phyloP scores from a whole-genome alignment of 2,797 vertebrate genomes.

The Notolabrus celidotus region DNA sequence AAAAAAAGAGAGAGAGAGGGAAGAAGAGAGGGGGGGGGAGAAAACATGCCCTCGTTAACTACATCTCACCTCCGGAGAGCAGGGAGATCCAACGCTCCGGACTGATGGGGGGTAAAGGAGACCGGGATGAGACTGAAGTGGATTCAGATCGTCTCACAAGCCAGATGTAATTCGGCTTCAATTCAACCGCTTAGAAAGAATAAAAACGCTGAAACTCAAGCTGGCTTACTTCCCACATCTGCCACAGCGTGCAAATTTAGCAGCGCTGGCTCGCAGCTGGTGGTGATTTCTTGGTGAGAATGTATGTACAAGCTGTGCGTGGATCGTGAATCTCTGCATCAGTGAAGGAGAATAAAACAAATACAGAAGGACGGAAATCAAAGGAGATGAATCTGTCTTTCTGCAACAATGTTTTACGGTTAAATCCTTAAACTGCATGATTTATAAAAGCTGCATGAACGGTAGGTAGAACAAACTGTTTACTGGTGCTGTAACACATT shows the following conservation, averaged over 20 bases:
- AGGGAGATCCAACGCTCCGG: slow-evolving; percentile 39
- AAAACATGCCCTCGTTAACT: slow-evolving; percentile 65
- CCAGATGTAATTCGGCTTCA: slow-evolving; percentile 30
- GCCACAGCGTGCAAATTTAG: slow-evolving; percentile 28
- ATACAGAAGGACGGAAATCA: not conserved
- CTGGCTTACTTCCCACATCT: slow-evolving; percentile 35
- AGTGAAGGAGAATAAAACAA: too few species aligned
- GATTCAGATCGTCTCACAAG: slow-evolving; percentile 28
- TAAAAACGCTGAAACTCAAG: slow-evolving; percentile 23
- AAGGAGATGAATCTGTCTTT: too few species aligned
- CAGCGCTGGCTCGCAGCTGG: slow-evolving; percentile 55
- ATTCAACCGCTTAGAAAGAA: slow-evolving; percentile 31
- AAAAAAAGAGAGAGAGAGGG: not conserved
- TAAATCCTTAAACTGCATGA: too few species aligned
- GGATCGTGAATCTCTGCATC: slow-evolving; percentile 12
- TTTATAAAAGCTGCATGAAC: not conserved
- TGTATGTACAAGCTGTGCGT: slow-evolving; percentile 1
- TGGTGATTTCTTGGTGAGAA: slow-evolving; percentile 41
- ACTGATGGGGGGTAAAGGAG: slow-evolving; percentile 31
- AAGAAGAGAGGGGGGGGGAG: not conserved
- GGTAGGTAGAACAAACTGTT: not conserved
- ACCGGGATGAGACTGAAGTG: not conserved
- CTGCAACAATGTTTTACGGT: too few species aligned
- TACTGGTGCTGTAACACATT: too few species aligned
- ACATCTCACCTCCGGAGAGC: slow-evolving; percentile 55